These are phyloP conservation scores for Andrena hattorfiana DNA, from an alignment of 2,888 invertebrate genomes.

Conservation along the genomic window DNA sequence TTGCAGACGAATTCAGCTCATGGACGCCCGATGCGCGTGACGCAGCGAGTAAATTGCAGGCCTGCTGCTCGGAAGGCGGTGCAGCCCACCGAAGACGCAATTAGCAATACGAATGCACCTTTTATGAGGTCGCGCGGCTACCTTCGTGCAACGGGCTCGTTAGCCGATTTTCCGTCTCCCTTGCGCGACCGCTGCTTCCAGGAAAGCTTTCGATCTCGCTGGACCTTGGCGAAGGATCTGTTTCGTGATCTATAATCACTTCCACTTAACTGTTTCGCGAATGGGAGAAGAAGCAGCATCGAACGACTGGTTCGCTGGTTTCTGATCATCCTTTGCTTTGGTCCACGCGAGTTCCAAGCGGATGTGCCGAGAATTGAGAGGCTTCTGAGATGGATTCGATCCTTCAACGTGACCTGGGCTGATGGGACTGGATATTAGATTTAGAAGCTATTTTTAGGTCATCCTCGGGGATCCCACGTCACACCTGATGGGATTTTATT, in stretches of 20 bases:
- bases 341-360: not conserved
- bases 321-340: not conserved
- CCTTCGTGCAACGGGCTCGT: constrained; percentile 67
- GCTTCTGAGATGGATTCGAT: not conserved
- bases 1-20: constrained; percentile 78
- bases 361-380: not conserved
- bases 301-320: not conserved
- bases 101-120: constrained; percentile 77
- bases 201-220: constrained; percentile 37
- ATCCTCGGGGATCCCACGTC: constrained; percentile 1
- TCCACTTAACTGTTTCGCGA: not conserved
- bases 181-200: constrained; percentile 17
- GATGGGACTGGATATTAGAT: constrained; percentile 21
- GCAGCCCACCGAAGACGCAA: constrained; percentile 75
- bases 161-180: constrained; percentile 52
- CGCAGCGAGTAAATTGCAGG: constrained; percentile 74
- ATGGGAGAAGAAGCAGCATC: not conserved
- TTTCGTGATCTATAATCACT: not conserved
- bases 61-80: constrained; percentile 77
- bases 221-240: constrained; percentile 7
- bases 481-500: constrained; percentile 34
- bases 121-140: constrained; percentile 71
- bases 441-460: constrained; percentile 21
- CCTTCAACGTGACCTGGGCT: not conserved
- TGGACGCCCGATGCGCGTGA: constrained; percentile 76